phyloP scores from a whole-genome alignment of 1,140 invertebrate species.

The Orius insidiosus region DNA sequence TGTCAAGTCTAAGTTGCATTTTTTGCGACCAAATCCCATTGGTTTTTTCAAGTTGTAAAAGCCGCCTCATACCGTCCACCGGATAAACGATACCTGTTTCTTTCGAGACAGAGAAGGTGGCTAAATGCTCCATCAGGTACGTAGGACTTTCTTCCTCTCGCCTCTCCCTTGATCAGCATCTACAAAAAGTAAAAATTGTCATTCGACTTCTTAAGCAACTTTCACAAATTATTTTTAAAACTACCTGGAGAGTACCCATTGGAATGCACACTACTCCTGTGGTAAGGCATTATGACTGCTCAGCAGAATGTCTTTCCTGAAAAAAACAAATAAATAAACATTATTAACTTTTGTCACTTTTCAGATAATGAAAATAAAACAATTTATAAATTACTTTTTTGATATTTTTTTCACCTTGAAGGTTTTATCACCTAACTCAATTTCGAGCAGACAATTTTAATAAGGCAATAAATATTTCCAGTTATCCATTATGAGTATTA shows the following conservation, averaged over 20 bases:
- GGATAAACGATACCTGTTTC: slow-evolving; percentile 74
- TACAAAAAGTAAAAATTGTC: slow-evolving; percentile 3
- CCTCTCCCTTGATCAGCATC: slow-evolving; percentile 18
- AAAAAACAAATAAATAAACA: no score
- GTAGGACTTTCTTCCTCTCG: slow-evolving; percentile 43
- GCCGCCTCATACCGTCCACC: slow-evolving; percentile 84
- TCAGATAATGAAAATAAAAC: no score
- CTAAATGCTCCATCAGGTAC: slow-evolving; percentile 89
- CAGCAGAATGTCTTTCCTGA: no score
- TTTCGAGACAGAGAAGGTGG: slow-evolving; percentile 87
- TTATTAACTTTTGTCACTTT: no score
- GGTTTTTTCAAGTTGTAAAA: slow-evolving; percentile 90
- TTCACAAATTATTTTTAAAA: no score
- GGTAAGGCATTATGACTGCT: slow-evolving; percentile 18
- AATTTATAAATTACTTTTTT: no score
- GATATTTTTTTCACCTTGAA: no score
- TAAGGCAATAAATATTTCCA: no score
- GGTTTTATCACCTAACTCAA: no score
- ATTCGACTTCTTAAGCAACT: no score
- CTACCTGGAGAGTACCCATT: slow-evolving; percentile 22
- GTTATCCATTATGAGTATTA: no score
- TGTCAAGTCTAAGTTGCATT: slow-evolving; percentile 80
- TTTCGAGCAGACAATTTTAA: no score
- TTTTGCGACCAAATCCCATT: slow-evolving; percentile 99
- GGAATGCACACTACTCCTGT: slow-evolving; percentile 21